phyloP scores from a whole-genome alignment of 2,797 vertebrate species.

The Eulemur mongoz region DNA sequence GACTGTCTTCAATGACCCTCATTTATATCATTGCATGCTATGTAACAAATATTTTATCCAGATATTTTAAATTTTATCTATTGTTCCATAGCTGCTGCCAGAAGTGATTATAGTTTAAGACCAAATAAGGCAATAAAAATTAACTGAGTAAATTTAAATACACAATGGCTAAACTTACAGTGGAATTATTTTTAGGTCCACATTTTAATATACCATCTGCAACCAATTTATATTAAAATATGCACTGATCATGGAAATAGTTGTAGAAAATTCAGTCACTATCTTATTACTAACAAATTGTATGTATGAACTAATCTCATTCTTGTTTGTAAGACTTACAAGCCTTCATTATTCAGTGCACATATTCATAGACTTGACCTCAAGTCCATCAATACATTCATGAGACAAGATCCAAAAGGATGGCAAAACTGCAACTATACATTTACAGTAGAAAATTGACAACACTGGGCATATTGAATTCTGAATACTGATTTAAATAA shows the following conservation, averaged over 20 bases:
- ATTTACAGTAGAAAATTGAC: neutral
- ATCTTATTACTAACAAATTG: neutral
- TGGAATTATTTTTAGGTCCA: conserved; percentile 65
- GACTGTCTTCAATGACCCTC: neutral
- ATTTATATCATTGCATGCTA: neutral
- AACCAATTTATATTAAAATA: conserved; percentile 69
- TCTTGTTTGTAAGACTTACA: neutral
- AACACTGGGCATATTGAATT: neutral
- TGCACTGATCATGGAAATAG: conserved; percentile 60
- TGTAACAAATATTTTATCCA: neutral
- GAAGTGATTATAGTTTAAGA: conserved; percentile 56
- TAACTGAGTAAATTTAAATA: conserved; percentile 24
- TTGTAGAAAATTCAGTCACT: neutral
- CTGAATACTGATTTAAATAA: conserved; percentile 19
- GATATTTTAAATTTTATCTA: neutral
- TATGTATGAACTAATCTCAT: neutral
- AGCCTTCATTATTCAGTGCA: neutral
- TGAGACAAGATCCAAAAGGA: neutral
- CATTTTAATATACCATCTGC: conserved; percentile 61
- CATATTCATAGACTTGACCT: conserved; percentile 18
- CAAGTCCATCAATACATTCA: neutral
- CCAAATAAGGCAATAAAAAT: conserved; percentile 59
- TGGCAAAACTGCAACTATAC: neutral
- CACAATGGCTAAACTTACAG: conserved; percentile 66
- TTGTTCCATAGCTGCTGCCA: neutral